Evolutionary conservation across 1,140 invertebrate genomes (phyloP), one percentile per base, ranked within the genome.

Genomic region (Chionoecetes opilio): DNA sequence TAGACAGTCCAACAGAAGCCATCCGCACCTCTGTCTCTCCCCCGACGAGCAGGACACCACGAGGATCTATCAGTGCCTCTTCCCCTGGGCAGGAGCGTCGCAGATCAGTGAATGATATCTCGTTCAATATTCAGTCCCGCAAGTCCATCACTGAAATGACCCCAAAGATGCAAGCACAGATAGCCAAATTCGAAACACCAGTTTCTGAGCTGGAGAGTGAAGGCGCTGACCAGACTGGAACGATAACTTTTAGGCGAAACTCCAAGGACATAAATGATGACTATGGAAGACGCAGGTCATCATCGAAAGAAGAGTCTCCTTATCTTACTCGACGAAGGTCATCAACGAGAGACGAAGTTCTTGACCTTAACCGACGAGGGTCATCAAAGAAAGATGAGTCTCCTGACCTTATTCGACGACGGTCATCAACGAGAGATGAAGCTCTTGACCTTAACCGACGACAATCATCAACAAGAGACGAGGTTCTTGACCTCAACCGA

Each of bases 91-190:
- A 6, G 0, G 35, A 88, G 14, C 75, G 93, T 37, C 87, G 87
- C 3, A 41, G 88, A 31, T 90, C 93, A 6, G 35, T 88, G 0
- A 90, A 37, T 82, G 93, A 94, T 31, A 82, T 94, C 0, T 89
- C 93, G 5, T 89, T 90, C 75, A 84, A 90, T 35, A 91, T 91
- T 38, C 93, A 94, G 87, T 88, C 86, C 8, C 86, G 93, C 14
- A 94, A 94, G n/a, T 94, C 93, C 9, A 90, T 94, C 17, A 37
- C 53, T 31, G 93, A 94, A 38, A 63, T 94, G 53, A 91, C 93
- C 14, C 93, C 93, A 8, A 90, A 82, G 14, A 94, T 94, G 93
- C 86, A 94, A 46, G 46, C 53, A n/a, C 93, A 90, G n/a, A 89
- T 94, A 35, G 53, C 93, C 3, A 90, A 38, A 32, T 94, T 94